These are phyloP conservation scores for Uromys caudimaculatus DNA, from an alignment of 2,797 vertebrate genomes.

Conservation along the genomic window DNA sequence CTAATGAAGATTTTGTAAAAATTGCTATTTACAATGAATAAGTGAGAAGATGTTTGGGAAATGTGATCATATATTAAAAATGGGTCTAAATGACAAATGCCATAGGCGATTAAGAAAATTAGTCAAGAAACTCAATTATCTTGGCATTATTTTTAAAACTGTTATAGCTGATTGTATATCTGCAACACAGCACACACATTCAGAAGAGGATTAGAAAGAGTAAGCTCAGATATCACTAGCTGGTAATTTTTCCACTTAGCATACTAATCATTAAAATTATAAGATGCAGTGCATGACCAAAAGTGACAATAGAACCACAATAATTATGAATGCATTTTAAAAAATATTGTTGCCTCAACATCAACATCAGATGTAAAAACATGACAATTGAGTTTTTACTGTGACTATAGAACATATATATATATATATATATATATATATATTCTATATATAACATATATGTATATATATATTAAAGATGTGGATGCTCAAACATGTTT, in stretches of 20 bases:
- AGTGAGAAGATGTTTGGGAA: conserved; percentile 59
- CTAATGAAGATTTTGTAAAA: conserved; percentile 75
- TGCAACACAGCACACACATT: conserved; percentile 36
- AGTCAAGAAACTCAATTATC: conserved; percentile 74
- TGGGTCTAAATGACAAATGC: conserved; percentile 61
- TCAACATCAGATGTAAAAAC: background rate
- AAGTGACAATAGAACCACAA: background rate
- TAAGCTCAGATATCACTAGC: conserved; percentile 33
- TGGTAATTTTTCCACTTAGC: conserved; percentile 32
- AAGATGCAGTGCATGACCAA: conserved; percentile 35
- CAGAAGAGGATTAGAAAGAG: conserved; percentile 44
- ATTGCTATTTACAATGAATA: conserved; percentile 70
- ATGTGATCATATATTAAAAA: conserved; percentile 47
- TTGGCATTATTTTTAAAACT: conserved; percentile 69
- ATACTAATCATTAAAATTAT: conserved; percentile 45
- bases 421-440: too few species aligned
- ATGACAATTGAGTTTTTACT: background rate
- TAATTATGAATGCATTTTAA: background rate
- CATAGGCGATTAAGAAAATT: conserved; percentile 69
- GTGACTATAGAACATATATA: background rate
- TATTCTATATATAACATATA: too few species aligned
- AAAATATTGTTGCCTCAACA: background rate
- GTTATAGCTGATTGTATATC: background rate
- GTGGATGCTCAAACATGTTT: background rate
- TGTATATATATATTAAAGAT: background rate